Conservation (phyloP, 2,113 vertebrate genomes). For the Cathartes aura region DNA sequence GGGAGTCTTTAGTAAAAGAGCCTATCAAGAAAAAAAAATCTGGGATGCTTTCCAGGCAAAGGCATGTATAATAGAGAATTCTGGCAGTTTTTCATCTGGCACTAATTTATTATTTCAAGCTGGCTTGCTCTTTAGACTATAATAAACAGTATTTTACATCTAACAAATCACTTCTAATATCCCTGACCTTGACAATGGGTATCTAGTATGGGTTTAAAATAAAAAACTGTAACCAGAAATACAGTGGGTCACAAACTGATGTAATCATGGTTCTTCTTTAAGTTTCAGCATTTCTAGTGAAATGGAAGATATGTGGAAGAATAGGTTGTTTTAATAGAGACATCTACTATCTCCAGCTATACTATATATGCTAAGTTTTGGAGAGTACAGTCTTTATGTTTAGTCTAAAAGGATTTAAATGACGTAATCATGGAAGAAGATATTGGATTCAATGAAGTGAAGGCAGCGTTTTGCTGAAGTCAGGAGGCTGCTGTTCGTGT, state of each 20-base stretch:
- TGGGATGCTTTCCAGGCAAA: slow-evolving; percentile 65
- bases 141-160: slow-evolving; percentile 50
- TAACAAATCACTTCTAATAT: slow-evolving; percentile 38
- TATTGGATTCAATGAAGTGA: not conserved
- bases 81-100: slow-evolving; percentile 38
- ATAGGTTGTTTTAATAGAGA: not conserved
- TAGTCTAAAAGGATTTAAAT: not conserved
- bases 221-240: not conserved
- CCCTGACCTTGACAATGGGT: slow-evolving; percentile 56
- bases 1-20: slow-evolving; percentile 50
- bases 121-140: slow-evolving; percentile 48
- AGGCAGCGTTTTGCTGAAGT: not conserved
- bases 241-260: slow-evolving; percentile 19
- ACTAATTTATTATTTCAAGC: slow-evolving; percentile 67
- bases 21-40: slow-evolving; percentile 55
- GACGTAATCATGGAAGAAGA: not conserved
- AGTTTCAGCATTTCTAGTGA: not conserved
- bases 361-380: not conserved
- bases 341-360: not conserved
- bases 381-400: not conserved
- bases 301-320: not conserved
- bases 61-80: slow-evolving; percentile 53
- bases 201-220: slow-evolving; percentile 31
- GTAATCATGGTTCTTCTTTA: not conserved
- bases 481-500: not conserved